These are phyloP conservation scores for Sphaeramia orbicularis DNA, from an alignment of 2,797 vertebrate species.

Conservation along the genomic window DNA sequence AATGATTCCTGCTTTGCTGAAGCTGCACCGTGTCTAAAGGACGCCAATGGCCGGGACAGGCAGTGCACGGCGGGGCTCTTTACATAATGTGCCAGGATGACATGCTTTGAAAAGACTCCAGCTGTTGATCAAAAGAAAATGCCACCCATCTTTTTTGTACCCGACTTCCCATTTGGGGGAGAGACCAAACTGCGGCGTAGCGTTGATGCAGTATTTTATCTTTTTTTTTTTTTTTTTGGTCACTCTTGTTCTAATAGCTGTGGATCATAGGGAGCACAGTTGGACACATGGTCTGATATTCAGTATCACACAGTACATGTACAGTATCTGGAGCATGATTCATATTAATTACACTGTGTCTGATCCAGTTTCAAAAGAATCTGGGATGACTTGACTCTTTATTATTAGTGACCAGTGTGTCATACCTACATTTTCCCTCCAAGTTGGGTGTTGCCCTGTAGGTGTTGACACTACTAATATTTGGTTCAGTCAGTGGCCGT, in stretches of 20 bases:
- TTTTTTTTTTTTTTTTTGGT: slow-evolving; percentile 37
- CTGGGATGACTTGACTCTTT: slow-evolving; percentile 65
- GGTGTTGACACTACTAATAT: slow-evolving; percentile 77
- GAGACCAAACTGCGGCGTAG: slow-evolving; percentile 80
- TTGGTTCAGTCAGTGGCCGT: slow-evolving; percentile 50
- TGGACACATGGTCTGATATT: slow-evolving; percentile 26
- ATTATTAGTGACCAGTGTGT: slow-evolving; percentile 64
- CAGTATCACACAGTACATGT: slow-evolving; percentile 34
- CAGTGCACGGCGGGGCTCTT: slow-evolving; percentile 57
- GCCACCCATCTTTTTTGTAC: slow-evolving; percentile 46
- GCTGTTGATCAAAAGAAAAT: slow-evolving; percentile 55
- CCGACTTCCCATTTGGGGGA: slow-evolving; percentile 65
- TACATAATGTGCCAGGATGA: slow-evolving; percentile 64
- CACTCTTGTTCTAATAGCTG: slow-evolving; percentile 53
- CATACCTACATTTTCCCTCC: slow-evolving; percentile 53
- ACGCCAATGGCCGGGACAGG: slow-evolving; percentile 53
- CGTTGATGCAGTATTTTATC: slow-evolving; percentile 83
- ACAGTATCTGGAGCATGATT: slow-evolving; percentile 58
- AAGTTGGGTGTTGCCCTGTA: slow-evolving; percentile 73
- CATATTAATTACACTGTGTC: slow-evolving; percentile 53
- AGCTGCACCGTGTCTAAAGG: slow-evolving; percentile 60
- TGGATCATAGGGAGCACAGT: slow-evolving; percentile 56
- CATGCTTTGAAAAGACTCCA: slow-evolving; percentile 63
- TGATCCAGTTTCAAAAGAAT: slow-evolving; percentile 46
- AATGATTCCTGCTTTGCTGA: slow-evolving; percentile 72